A percentile compares a stretch with the other conserved stretches of the same genome.
Conservation (phyloP, 1,140 invertebrate species). For the Contarinia nasturtii region DNA sequence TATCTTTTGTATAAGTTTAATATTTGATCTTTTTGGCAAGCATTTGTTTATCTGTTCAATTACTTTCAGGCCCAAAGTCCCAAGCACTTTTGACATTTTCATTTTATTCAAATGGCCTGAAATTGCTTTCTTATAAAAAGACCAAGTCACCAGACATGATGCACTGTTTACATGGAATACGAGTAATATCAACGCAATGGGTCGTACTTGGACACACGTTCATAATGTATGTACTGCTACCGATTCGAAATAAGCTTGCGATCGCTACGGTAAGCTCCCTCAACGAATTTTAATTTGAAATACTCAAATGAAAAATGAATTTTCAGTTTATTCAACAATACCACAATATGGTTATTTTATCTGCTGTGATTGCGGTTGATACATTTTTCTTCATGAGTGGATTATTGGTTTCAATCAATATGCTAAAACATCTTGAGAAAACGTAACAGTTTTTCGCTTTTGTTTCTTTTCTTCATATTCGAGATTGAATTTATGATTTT, state of each 20-base stretch:
- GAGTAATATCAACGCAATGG: slow-evolving; percentile 1
- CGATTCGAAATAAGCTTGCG: not conserved
- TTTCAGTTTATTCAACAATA: not conserved
- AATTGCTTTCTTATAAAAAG: slow-evolving; percentile 1
- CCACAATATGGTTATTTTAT: not conserved
- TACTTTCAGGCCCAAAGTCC: not conserved
- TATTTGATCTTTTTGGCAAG: too few relatives aligned
- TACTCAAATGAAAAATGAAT: not conserved
- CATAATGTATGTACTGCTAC: not conserved
- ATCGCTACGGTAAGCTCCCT: not conserved
- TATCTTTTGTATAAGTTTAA: not conserved
- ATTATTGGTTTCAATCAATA: not conserved
- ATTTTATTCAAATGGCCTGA: not conserved
- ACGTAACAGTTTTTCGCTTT: not conserved
- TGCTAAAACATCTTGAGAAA: not conserved
- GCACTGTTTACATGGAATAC: slow-evolving; percentile 1
- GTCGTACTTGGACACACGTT: slow-evolving; percentile 2
- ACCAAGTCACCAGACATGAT: not conserved
- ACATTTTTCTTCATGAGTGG: slow-evolving; percentile 1
- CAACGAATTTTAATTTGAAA: not conserved
- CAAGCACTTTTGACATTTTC: slow-evolving; percentile 1
- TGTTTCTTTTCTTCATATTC: not conserved
- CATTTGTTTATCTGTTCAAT: too few relatives aligned
- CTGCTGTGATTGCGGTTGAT: not conserved
- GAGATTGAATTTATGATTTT: not conserved